Conservation (phyloP, 2,888 invertebrate genomes). For the Leucophora obtusa region DNA sequence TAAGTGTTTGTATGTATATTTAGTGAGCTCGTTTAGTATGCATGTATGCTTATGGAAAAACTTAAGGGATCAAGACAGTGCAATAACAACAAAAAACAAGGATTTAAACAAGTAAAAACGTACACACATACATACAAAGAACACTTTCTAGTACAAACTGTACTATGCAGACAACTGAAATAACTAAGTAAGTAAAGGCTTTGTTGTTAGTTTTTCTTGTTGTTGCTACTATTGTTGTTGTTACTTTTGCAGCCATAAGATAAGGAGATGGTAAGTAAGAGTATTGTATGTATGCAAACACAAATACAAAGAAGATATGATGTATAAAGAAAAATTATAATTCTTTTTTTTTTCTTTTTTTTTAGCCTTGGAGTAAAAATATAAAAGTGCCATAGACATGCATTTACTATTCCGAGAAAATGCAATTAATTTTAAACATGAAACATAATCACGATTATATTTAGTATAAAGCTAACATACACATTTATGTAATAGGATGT, state of each 20-base stretch:
- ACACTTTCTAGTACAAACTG: constrained; percentile 20
- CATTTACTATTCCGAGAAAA: constrained; percentile 48
- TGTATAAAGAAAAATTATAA: constrained; percentile 3
- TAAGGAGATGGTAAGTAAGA: constrained; percentile 36
- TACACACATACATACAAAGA: constrained; percentile 15
- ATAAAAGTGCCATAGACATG: constrained; percentile 34
- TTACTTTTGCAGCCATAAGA: constrained; percentile 36
- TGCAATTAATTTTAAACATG: constrained; percentile 53
- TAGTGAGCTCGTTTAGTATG: constrained; percentile 34
- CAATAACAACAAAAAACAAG: constrained; percentile 7
- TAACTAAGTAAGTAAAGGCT: constrained; percentile 24
- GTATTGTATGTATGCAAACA: constrained; percentile 11
- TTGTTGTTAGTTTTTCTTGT: constrained; percentile 28
- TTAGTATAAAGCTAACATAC: neutral
- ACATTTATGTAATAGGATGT: neutral
- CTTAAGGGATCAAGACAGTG: constrained; percentile 45
- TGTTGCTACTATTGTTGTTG: constrained; percentile 14
- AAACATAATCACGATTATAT: constrained; percentile 35
- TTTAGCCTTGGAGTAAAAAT: constrained; percentile 31
- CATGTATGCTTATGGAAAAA: constrained; percentile 26
- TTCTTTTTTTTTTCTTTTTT: too few relatives aligned
- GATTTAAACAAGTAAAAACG: constrained; percentile 24
- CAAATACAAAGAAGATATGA: neutral
- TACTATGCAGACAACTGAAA: constrained; percentile 18
- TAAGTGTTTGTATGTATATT: neutral